Conservation (phyloP, 1,140 invertebrate species). For the Drosophila nasuta region DNA sequence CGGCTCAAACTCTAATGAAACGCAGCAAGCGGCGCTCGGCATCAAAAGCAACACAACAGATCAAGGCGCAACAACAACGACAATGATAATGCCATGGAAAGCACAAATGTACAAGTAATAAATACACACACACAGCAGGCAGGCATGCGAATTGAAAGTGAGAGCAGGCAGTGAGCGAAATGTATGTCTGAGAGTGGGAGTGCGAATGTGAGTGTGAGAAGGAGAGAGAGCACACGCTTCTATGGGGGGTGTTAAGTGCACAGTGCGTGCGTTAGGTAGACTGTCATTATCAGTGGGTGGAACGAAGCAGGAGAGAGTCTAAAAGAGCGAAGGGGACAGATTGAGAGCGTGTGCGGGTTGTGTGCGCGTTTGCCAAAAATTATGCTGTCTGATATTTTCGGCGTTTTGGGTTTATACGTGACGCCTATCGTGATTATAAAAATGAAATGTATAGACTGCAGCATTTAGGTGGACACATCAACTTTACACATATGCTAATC, state of each 20-base stretch:
- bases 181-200: slow-evolving; percentile 2
- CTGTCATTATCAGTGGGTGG: slow-evolving; percentile 42
- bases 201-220: neutral
- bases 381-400: neutral
- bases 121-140: slow-evolving; percentile 42
- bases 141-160: slow-evolving; percentile 64
- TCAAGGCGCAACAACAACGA: slow-evolving; percentile 47
- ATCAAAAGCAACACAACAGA: slow-evolving; percentile 61
- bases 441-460: neutral
- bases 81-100: slow-evolving; percentile 35
- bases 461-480: neutral
- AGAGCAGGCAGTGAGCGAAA: slow-evolving; percentile 48
- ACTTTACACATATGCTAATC: slow-evolving; percentile 37
- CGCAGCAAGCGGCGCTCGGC: slow-evolving; percentile 12
- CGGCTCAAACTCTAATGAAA: slow-evolving; percentile 72
- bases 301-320: neutral
- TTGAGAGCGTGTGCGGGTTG: slow-evolving; percentile 11
- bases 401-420: slow-evolving; percentile 30
- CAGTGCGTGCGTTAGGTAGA: slow-evolving; percentile 47
- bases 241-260: slow-evolving; percentile 45
- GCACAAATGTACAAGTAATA: slow-evolving; percentile 26
- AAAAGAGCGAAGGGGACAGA: slow-evolving; percentile 3
- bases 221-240: neutral
- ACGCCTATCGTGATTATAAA: slow-evolving; percentile 13
- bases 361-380: slow-evolving; percentile 21